phyloP scores from a whole-genome alignment of 2,113 vertebrate genomes.

The Dendrocopos noguchii region DNA sequence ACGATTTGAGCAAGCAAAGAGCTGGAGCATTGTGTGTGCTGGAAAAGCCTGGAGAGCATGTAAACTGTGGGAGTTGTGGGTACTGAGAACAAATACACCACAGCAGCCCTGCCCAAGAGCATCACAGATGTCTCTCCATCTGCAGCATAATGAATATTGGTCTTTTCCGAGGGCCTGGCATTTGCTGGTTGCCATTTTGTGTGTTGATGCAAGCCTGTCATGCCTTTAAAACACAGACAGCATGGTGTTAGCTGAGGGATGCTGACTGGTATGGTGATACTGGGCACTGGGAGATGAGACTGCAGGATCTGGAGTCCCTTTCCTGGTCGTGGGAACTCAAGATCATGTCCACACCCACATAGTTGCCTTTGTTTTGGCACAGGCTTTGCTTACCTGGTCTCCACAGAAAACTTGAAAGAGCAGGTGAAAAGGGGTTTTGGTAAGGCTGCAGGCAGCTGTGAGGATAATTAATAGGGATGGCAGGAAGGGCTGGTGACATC shows the following conservation, averaged over 20 bases:
- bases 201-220: background rate
- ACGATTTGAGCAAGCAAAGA: background rate
- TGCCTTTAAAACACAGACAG: background rate
- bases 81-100: background rate
- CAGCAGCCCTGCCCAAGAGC: constrained; percentile 1
- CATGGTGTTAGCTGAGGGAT: background rate
- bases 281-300: background rate
- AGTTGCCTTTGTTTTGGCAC: background rate
- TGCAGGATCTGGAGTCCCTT: background rate
- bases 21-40: background rate
- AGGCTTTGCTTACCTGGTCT: background rate
- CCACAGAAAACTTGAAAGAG: constrained; percentile 32
- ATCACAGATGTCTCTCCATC: background rate
- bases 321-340: background rate
- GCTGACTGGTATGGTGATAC: background rate
- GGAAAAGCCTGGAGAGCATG: background rate
- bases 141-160: background rate
- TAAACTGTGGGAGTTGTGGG: background rate
- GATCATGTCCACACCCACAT: background rate
- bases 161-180: background rate
- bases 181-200: background rate
- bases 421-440: constrained; percentile 22
- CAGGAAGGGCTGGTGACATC: constrained; percentile 24
- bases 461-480: constrained; percentile 6
- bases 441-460: constrained; percentile 17